phyloP scores from a whole-genome alignment of 2,797 vertebrate species.

The Potorous gilbertii region DNA sequence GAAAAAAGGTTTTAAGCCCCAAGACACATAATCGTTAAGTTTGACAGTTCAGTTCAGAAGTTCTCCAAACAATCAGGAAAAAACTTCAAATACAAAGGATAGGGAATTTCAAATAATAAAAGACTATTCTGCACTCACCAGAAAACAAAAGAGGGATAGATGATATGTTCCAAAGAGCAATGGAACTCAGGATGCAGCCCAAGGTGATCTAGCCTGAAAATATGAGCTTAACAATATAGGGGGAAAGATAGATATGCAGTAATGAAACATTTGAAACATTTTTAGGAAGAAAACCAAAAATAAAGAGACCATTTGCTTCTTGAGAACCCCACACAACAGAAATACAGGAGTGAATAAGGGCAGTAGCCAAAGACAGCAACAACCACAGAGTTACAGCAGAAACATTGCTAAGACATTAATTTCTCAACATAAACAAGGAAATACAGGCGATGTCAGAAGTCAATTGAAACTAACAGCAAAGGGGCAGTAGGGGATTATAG shows the following conservation, averaged over 20 bases:
- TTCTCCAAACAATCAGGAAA: not conserved
- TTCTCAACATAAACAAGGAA: not conserved
- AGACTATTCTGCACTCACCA: not conserved
- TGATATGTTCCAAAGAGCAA: not conserved
- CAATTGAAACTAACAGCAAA: not conserved
- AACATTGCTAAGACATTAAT: not conserved
- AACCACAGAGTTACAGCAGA: not conserved
- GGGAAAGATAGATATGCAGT: not conserved
- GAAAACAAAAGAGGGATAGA: not conserved
- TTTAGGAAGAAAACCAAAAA: not conserved
- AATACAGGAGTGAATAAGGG: not conserved
- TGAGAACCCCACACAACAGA: not conserved
- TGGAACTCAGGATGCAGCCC: not conserved
- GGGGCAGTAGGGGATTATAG: not conserved
- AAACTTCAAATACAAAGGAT: not conserved
- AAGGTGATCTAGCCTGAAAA: not conserved
- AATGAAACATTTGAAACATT: not conserved
- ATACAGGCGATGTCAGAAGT: not conserved
- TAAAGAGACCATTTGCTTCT: not conserved
- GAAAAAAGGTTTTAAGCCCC: not conserved
- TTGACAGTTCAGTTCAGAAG: not conserved
- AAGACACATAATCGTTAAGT: not conserved
- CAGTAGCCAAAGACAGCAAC: not conserved
- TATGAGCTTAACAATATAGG: not conserved
- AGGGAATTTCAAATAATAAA: not conserved